Evolutionary conservation across 2,888 invertebrate species (phyloP).

Genomic region (Tetrapedia diversipes): DNA sequence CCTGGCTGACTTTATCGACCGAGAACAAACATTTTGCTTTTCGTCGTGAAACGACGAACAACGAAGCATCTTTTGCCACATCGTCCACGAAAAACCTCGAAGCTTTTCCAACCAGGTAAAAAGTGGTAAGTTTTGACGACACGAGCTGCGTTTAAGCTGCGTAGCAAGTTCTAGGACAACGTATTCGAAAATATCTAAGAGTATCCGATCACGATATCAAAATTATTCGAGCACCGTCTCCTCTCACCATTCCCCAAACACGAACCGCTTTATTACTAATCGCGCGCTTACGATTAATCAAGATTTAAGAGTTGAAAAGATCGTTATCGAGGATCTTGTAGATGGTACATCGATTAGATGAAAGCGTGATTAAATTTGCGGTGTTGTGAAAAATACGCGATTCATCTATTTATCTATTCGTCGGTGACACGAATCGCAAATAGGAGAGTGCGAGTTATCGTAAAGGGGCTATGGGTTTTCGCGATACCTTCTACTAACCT

Average conservation of each 20-base stretch:
- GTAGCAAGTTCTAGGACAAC: slow-evolving; percentile 20
- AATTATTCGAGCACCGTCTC: too few species aligned
- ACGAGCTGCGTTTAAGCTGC: slow-evolving; percentile 10
- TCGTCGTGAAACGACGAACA: slow-evolving; percentile 22
- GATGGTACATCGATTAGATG: neutral
- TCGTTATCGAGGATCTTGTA: too few species aligned
- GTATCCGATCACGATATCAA: slow-evolving; percentile 39
- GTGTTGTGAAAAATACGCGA: neutral
- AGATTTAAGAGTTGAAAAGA: too few species aligned
- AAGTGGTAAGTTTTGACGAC: slow-evolving; percentile 10
- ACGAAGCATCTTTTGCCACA: neutral
- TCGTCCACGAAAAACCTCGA: too few species aligned
- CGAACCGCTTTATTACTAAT: too few species aligned
- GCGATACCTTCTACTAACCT: slow-evolving; percentile 59
- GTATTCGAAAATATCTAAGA: slow-evolving; percentile 15
- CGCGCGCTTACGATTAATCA: too few species aligned
- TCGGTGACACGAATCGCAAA: slow-evolving; percentile 20
- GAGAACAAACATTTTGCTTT: slow-evolving; percentile 34
- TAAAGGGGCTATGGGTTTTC: slow-evolving; percentile 56
- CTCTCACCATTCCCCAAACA: too few species aligned
- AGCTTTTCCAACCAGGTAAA: too few species aligned
- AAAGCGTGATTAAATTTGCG: neutral
- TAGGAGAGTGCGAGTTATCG: slow-evolving; percentile 37
- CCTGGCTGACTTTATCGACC: slow-evolving; percentile 8
- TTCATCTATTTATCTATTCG: slow-evolving; percentile 1